Evolutionary conservation across 2,888 invertebrate genomes (phyloP), one percentile per base, ranked within the genome.

Genomic region (Mythimna albipuncta): DNA sequence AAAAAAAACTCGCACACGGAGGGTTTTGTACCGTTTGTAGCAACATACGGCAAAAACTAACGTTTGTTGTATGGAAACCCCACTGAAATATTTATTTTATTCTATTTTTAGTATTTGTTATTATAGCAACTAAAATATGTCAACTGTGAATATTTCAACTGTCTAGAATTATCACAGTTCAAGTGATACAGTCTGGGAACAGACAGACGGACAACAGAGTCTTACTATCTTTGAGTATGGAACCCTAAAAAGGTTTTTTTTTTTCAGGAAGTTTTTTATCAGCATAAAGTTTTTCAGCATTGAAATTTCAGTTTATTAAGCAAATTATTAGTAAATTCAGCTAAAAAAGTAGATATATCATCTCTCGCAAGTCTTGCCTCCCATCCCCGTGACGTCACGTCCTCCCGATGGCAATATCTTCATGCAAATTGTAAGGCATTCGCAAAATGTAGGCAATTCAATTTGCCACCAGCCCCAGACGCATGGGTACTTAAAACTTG

Each of bases 391-490:
- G 63, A 59, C 55, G n/a, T 52, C 70, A 66, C 59, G 50, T 64
- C 68, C 57, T 64, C 47, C 35, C 55, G 47, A 73, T 73, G 57
- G 62, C 52, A 69, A 75, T 75, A 75, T 75, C 83, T 83, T 71
- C 75, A 83, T 80, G 81, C 81, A 81, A 81, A 83, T 79, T 66
- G 81, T 54, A 63, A 65, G 80, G 35, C 75, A 71, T 75, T 80
- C 57, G 66, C 66, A 70, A 83, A 83, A 75, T 80, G 69, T 66
- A 58, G 69, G 84, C 65, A 83, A 81, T 81, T 81, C 84, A 81
- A 81, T 81, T 81, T 81, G 55, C 69, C 67, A 58, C 64, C 61
- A 83, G 66, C 52, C 61, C 57, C 83, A 73, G 74, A 69, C 83
- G 75, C 75, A 79, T 66, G 75, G 66, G 64, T 83, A 67, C 80